Evolutionary conservation across 2,113 vertebrate genomes (phyloP).

Genomic region (Triplophysa rosa): DNA sequence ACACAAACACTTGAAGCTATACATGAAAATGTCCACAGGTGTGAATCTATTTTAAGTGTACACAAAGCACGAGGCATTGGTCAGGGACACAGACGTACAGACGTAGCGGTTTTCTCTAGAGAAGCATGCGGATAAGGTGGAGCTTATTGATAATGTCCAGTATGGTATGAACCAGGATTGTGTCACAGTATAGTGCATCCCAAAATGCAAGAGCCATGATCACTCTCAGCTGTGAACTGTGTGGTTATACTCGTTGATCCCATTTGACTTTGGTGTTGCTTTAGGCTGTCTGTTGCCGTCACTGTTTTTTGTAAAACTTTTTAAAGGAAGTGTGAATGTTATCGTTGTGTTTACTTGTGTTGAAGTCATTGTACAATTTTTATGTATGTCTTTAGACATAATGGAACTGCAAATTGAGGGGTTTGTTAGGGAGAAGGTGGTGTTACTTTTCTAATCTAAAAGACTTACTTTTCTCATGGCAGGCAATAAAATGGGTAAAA

Average conservation of each 20-base stretch:
- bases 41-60: constrained; percentile 54
- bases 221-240: constrained; percentile 52
- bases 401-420: no score
- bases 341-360: no score
- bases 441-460: no score
- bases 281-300: not conserved
- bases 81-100: constrained; percentile 28
- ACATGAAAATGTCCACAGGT: constrained; percentile 62
- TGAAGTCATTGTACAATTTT: no score
- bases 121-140: constrained; percentile 40
- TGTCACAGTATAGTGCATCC: constrained; percentile 35
- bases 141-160: constrained; percentile 31
- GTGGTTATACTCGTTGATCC: constrained; percentile 43
- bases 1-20: constrained; percentile 68
- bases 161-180: constrained; percentile 16
- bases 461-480: no score
- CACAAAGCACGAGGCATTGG: constrained; percentile 32
- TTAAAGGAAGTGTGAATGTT: not conserved
- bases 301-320: constrained; percentile 21
- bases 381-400: no score
- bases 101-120: not conserved
- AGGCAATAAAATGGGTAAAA: no score
- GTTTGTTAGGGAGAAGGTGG: not conserved
- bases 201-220: constrained; percentile 33
- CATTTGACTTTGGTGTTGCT: constrained; percentile 26